Percentiles rank a stretch among this genome's conserved stretches.
These are phyloP conservation scores for Trematomus loennbergii DNA, from an alignment of 2,113 vertebrate genomes.

Conservation along the genomic window DNA sequence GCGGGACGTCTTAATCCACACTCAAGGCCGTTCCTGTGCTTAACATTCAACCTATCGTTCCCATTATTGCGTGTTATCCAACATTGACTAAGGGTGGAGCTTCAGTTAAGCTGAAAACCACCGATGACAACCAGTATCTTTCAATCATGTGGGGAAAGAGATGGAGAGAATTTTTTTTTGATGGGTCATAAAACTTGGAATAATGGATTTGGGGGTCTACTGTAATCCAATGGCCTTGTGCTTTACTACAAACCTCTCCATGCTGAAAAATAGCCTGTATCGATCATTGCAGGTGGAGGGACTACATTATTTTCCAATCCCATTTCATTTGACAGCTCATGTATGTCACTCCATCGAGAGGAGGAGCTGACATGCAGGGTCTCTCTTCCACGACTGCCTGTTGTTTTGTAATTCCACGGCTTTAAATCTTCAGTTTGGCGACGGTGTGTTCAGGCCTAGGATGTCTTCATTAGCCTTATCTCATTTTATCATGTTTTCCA, in stretches of 20 bases:
- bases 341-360: conserved; percentile 55
- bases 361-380: conserved; percentile 14
- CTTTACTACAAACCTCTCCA: conserved; percentile 38
- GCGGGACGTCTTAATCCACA: conserved; percentile 36
- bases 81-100: conserved; percentile 36
- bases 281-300: conserved; percentile 71
- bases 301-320: conserved; percentile 81
- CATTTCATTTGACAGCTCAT: conserved; percentile 73
- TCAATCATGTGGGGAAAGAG: conserved; percentile 45
- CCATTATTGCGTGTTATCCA: conserved; percentile 31
- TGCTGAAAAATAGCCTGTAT: conserved; percentile 71
- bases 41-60: conserved; percentile 48
- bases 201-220: conserved; percentile 55
- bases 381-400: conserved; percentile 22
- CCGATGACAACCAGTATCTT: conserved; percentile 60
- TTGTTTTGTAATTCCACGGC: conserved; percentile 1
- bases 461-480: conserved; percentile 25
- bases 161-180: conserved; percentile 12
- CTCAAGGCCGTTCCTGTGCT: conserved; percentile 34
- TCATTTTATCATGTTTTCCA: conserved; percentile 55
- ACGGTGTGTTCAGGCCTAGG: conserved; percentile 21
- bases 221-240: conserved; percentile 74
- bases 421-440: conserved; percentile 23
- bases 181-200: conserved; percentile 71
- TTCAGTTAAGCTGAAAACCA: conserved; percentile 48